Evolutionary conservation across 1,140 invertebrate species (phyloP).

Genomic region (Zaprionus vittiger): DNA sequence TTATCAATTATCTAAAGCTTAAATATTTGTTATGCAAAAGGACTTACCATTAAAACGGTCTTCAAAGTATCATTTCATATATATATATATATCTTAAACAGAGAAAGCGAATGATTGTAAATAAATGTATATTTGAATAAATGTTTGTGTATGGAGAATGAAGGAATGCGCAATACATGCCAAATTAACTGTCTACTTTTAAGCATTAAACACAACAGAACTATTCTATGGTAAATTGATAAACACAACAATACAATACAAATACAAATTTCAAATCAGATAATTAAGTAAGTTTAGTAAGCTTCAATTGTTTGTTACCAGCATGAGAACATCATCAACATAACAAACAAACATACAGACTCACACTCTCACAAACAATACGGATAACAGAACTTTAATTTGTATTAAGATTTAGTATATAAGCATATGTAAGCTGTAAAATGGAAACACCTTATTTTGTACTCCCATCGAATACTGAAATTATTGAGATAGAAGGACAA

Average conservation of each 20-base stretch:
- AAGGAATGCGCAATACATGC: slow-evolving; percentile 76
- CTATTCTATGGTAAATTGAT: slow-evolving; percentile 53
- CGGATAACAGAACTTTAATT: slow-evolving; percentile 44
- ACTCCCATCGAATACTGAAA: slow-evolving; percentile 72
- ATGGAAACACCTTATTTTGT: slow-evolving; percentile 71
- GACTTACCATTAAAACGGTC: slow-evolving; percentile 41
- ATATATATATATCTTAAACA: slow-evolving; percentile 19
- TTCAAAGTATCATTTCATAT: slow-evolving; percentile 41
- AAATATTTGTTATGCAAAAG: slow-evolving; percentile 28
- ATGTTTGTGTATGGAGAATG: slow-evolving; percentile 49
- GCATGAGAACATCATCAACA: slow-evolving; percentile 28
- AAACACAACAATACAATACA: slow-evolving; percentile 53
- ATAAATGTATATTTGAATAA: slow-evolving; percentile 61
- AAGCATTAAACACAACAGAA: slow-evolving; percentile 65
- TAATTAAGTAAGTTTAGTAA: slow-evolving; percentile 66
- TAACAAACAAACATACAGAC: slow-evolving; percentile 12
- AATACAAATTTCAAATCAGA: slow-evolving; percentile 68
- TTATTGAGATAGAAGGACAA: slow-evolving; percentile 23
- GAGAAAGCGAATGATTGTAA: slow-evolving; percentile 58
- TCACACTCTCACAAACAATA: slow-evolving; percentile 38
- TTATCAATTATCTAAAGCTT: slow-evolving; percentile 23
- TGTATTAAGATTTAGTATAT: slow-evolving; percentile 43
- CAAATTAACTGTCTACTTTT: slow-evolving; percentile 79
- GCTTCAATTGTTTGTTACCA: slow-evolving; percentile 50
- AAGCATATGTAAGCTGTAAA: slow-evolving; percentile 43